Evolutionary conservation across 2,888 invertebrate species (phyloP), one percentile per base, ranked within the genome.

Genomic region (Bombyx huttoni): DNA sequence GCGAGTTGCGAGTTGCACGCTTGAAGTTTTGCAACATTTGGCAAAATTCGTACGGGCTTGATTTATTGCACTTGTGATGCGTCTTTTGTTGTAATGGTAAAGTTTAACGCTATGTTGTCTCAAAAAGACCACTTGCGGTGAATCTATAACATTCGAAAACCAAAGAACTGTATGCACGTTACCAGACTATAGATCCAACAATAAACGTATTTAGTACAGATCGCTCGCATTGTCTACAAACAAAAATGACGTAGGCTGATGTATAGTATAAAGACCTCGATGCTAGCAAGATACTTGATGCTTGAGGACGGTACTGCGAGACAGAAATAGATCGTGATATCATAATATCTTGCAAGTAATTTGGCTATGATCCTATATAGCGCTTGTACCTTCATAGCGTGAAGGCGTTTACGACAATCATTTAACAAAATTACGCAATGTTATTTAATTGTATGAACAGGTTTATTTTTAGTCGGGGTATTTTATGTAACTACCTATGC

Each of bases 241-340:
- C 70, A 71, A 73, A 70, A 66, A 65, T 66, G 67, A 67, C 62
- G 63, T 65, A 57, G 63, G 63, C 61, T 46, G 58, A 60, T 67
- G 65, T 64, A 58, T 62, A 68, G 71, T 75, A 70, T 77, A 75
- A 78, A 79, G 75, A 76, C 75, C 75, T 78, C 77, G 73, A 67
- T 62, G 68, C 69, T 68, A 59, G 68, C 65, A 62, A 68, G 69
- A 75, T 75, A 70, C 68, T 73, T 72, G 75, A n/a, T 58, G 60
- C n/a, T 34, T 57, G 58, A 72, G 66, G 72, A 70, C 70, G 70
- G 60, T 63, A 67, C 70, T 73, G 72, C 62, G 61, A 67, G 71
- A 76, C 69, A 69, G 68, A 69, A 84, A 85, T 86, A 86, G 81
- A 81, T 67, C 65, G 64, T 85, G 82, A 85, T 79, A 79, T 84